A percentile compares a stretch with the other conserved stretches of the same genome.
These are phyloP conservation scores for Oryzias dopingdopingensis DNA, from an alignment of 2,797 vertebrate species.

Conservation along the genomic window DNA sequence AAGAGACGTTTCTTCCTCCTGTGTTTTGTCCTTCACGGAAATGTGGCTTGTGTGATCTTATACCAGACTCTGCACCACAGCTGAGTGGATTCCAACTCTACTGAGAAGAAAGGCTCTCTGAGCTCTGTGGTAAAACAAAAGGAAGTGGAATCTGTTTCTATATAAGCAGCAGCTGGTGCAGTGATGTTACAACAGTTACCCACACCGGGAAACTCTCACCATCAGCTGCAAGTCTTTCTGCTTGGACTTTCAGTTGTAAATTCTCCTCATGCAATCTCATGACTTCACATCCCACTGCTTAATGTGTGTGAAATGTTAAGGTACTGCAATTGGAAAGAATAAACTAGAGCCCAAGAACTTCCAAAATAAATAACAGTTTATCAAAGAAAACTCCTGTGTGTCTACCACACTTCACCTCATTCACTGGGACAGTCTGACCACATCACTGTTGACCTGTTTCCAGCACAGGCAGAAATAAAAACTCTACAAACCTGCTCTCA, in stretches of 20 bases:
- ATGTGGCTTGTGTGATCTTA: neutral
- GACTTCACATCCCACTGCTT: neutral
- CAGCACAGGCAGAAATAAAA: slow-evolving; percentile 8
- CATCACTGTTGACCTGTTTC: neutral
- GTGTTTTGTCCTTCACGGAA: neutral
- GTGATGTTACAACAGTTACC: neutral
- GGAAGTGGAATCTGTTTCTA: neutral
- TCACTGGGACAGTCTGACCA: neutral
- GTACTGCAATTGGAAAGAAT: neutral
- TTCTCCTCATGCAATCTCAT: neutral
- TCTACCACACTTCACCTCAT: slow-evolving; percentile 36
- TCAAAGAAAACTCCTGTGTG: slow-evolving; percentile 7
- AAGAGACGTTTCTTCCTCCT: no score
- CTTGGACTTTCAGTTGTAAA: neutral
- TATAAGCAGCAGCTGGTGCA: neutral
- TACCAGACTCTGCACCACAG: neutral
- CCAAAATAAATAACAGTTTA: neutral
- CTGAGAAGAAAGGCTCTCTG: neutral
- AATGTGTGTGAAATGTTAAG: neutral
- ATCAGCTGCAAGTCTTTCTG: neutral
- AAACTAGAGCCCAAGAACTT: neutral
- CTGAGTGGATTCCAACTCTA: neutral
- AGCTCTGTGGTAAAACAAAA: neutral
- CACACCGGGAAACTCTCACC: neutral
- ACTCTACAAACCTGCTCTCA: neutral